A percentile compares a stretch with the other conserved stretches of the same genome.
Evolutionary conservation across 1,140 invertebrate genomes (phyloP).

Genomic region (Zophobas morio): DNA sequence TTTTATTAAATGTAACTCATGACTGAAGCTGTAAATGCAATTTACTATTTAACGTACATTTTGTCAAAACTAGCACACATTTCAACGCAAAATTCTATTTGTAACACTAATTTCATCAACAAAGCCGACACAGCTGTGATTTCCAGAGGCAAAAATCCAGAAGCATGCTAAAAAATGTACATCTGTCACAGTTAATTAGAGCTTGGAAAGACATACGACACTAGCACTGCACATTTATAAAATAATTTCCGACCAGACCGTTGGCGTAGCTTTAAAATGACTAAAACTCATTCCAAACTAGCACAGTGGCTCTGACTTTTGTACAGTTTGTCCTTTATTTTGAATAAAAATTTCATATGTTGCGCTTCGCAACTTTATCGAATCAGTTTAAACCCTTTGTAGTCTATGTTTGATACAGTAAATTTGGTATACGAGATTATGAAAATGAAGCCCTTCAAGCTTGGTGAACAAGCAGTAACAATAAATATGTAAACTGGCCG

Average conservation of each 20-base stretch:
- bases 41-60: not conserved
- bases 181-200: conserved; percentile 18
- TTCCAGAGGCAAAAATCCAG: conserved; percentile 10
- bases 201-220: conserved; percentile 4
- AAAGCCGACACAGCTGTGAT: not conserved
- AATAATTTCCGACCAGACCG: not conserved
- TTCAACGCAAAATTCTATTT: not conserved
- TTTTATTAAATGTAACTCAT: too few relatives aligned
- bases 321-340: not conserved
- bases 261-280: too few relatives aligned
- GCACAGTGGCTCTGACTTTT: not conserved
- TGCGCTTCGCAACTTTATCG: not conserved
- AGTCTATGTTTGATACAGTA: not conserved
- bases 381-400: not conserved
- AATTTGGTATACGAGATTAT: not conserved
- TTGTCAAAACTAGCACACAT: not conserved
- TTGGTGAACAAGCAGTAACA: conserved; percentile 15
- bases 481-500: conserved; percentile 26
- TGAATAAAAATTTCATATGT: not conserved
- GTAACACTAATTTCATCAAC: not conserved
- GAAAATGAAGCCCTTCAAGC: conserved; percentile 29
- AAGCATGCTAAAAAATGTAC: conserved; percentile 14
- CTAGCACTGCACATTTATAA: conserved; percentile 1
- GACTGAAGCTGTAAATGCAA: too few relatives aligned
- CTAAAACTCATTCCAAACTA: not conserved